These are phyloP conservation scores for Pituophis catenifer DNA, from an alignment of 2,113 vertebrate genomes.

Conservation along the genomic window DNA sequence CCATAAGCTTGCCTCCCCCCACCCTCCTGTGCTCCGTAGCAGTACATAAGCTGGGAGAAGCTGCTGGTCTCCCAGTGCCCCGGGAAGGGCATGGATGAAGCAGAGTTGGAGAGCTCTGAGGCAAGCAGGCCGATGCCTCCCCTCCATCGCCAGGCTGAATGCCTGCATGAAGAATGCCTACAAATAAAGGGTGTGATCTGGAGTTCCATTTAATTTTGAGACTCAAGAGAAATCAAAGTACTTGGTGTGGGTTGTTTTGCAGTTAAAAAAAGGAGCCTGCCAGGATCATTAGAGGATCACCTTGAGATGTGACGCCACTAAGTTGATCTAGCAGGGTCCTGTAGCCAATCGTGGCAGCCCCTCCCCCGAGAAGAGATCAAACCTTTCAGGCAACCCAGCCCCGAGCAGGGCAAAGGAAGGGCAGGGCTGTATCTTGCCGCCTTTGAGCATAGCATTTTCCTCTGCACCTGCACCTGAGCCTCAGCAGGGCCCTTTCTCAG, in stretches of 20 bases:
- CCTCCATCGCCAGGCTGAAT: neutral
- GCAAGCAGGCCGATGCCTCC: neutral
- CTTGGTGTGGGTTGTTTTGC: neutral
- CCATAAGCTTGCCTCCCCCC: neutral
- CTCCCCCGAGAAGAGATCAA: neutral
- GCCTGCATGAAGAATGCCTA: neutral
- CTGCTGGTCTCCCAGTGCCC: too few species aligned
- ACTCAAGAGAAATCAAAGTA: neutral
- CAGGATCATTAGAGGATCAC: neutral
- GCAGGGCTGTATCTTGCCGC: neutral
- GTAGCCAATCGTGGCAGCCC: neutral
- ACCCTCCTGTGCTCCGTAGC: too few species aligned
- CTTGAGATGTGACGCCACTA: neutral
- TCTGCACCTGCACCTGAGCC: too few species aligned
- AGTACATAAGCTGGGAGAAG: neutral
- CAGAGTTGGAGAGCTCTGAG: neutral
- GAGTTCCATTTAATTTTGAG: neutral
- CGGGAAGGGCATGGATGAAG: neutral
- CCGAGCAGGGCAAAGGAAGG: neutral
- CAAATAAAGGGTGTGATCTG: too few species aligned
- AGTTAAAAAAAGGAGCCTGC: neutral
- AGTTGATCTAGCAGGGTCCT: neutral
- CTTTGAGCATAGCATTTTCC: neutral
- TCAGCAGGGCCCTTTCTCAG: neutral
- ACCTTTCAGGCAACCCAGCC: neutral